Evolutionary conservation across 2,113 vertebrate genomes (phyloP).

Genomic region (Crotophaga sulcirostris): DNA sequence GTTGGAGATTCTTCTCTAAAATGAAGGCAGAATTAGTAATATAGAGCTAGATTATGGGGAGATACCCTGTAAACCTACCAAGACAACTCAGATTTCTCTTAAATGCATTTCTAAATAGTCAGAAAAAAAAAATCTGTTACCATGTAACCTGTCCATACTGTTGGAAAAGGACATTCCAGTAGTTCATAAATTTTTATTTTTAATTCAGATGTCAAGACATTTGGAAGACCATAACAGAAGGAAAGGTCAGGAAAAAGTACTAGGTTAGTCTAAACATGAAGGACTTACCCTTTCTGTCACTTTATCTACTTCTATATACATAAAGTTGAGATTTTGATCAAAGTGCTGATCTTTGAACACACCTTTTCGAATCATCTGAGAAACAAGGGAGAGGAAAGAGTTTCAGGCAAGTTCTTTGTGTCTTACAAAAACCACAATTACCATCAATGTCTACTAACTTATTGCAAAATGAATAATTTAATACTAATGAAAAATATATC

Average conservation of each 20-base stretch:
- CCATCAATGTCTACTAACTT: neutral
- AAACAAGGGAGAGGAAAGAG: constrained; percentile 11
- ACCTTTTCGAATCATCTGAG: constrained; percentile 98
- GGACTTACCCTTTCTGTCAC: constrained; percentile 95
- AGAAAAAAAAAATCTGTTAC: neutral
- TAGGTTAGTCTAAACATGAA: neutral
- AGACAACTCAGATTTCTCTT: neutral
- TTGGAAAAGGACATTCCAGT: neutral
- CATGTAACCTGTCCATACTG: neutral
- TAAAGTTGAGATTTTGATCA: constrained; percentile 98
- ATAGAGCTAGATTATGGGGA: neutral
- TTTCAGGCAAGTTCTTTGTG: neutral
- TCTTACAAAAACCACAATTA: neutral
- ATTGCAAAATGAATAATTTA: neutral
- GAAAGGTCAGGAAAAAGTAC: neutral
- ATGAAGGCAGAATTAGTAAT: neutral
- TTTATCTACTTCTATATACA: constrained; percentile 99
- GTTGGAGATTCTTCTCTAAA: neutral
- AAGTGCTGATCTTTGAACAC: constrained; percentile 99
- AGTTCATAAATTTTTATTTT: neutral
- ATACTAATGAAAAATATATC: neutral
- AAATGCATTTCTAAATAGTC: accelerated
- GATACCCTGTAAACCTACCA: neutral
- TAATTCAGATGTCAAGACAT: neutral
- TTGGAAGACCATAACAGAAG: neutral